Conservation (phyloP, 2,797 vertebrate genomes). For the Kryptopterus vitreolus region DNA sequence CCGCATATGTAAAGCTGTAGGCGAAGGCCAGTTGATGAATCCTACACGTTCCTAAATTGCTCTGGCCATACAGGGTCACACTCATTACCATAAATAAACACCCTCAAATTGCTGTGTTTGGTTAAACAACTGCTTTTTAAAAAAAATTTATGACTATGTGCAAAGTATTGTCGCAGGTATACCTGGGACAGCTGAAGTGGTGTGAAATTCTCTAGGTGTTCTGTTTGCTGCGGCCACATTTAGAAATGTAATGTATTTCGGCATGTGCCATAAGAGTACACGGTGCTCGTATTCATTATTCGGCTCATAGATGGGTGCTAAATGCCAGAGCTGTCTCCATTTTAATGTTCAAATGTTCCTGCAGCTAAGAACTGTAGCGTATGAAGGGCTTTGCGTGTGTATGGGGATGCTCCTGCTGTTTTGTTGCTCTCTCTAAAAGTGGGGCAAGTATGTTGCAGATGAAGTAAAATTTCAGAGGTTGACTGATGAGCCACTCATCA, state of each 20-base stretch:
- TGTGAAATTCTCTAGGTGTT: not conserved
- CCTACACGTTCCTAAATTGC: not conserved
- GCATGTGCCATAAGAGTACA: not conserved
- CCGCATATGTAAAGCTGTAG: not conserved
- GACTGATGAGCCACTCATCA: constrained; percentile 20
- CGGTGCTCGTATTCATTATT: not conserved
- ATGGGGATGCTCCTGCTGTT: not conserved
- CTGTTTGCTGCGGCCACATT: not conserved
- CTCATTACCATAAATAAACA: not conserved
- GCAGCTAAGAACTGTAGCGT: not conserved
- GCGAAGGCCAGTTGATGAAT: not conserved
- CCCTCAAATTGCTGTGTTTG: not conserved
- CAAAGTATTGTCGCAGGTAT: not conserved
- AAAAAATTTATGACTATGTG: not conserved
- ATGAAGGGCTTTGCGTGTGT: not conserved
- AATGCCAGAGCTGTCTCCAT: not conserved
- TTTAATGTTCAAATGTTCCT: not conserved
- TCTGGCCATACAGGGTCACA: not conserved
- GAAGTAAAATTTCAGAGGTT: not conserved
- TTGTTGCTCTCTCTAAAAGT: constrained; percentile 2
- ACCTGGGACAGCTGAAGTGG: not conserved
- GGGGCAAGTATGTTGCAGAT: not conserved
- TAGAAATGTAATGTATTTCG: not conserved
- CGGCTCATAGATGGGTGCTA: not conserved
- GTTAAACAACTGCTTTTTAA: not conserved